Evolutionary conservation across 1,140 invertebrate species (phyloP), one percentile per base, ranked within the genome.

Genomic region (Atta cephalotes): DNA sequence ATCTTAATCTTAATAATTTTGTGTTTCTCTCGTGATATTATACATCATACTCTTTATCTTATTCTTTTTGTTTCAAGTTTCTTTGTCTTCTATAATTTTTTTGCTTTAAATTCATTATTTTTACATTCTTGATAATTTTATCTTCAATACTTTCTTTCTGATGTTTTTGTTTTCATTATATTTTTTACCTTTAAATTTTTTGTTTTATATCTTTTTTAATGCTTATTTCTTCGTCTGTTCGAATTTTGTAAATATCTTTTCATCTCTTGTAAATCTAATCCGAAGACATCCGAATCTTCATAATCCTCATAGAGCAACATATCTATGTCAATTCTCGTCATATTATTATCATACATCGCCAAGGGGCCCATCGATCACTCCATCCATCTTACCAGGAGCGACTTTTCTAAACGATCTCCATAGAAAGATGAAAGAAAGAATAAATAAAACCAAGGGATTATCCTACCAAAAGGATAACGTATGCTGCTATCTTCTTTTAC

Each of bases 311-410:
- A 74, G 39, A 62, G 18, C 56, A 45, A 53, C 39, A 68, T 35
- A 35, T 76, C 68, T 31, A 74, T 39, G 53, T 82, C 68, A 25
- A 82, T 62, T 84, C 39, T 84, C 68, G 62, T 80, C 82, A 63
- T 89, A 76, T 90, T 80, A 90, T 90, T 90, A 90, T 89, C 88
- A 90, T 90, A 79, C 76, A 85, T 89, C 77, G 86, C 35, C 77
- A 60, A 31, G 72, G 49, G 58, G 21, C 62, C 71, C 88, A 90
- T 90, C 89, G 89, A 90, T 90, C 89, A 90, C 80, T 60, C 66
- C 79, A 31, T 65, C 35, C 63, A 65, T 85, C 76, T 45, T 49
- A 39, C 31, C 25, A 31, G 68, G 51, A 60, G 56, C 74, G 58
- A 77, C 88, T 88, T 35, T 58, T 77, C 71, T 39, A 76, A 86